Evolutionary conservation across 2,797 vertebrate species (phyloP).

Genomic region (Neopelma chrysocephalum): DNA sequence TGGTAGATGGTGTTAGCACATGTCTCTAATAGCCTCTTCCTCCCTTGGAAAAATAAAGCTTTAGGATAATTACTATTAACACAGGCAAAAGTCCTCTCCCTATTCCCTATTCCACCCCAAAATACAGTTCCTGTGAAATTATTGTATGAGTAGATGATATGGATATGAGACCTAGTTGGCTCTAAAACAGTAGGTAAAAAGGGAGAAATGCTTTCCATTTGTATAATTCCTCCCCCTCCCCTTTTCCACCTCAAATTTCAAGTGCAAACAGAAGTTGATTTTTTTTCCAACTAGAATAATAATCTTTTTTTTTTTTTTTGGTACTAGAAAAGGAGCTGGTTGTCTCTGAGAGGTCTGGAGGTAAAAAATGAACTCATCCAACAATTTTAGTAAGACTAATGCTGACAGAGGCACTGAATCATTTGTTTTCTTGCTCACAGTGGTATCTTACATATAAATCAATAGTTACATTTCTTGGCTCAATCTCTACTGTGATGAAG

Average conservation of each 20-base stretch:
- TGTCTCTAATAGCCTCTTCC: not conserved
- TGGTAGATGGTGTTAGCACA: not conserved
- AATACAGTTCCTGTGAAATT: not conserved
- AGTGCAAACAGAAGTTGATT: not conserved
- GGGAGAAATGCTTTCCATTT: not conserved
- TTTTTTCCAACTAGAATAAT: not conserved
- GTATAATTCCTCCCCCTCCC: accelerated
- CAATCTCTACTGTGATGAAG: not conserved
- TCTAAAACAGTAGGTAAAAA: not conserved
- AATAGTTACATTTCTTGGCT: not conserved
- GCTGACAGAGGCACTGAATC: not conserved
- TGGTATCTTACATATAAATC: not conserved
- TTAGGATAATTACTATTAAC: not conserved
- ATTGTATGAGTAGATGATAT: not conserved
- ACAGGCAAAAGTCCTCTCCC: not conserved
- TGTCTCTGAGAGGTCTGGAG: not conserved
- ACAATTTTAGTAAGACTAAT: not conserved
- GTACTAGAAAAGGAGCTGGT: not conserved
- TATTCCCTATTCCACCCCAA: not conserved
- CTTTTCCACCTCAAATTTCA: not conserved
- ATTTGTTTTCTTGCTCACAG: not conserved
- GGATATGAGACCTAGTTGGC: not conserved
- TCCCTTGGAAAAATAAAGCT: not conserved
- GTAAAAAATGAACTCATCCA: not conserved
- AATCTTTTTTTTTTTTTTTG: not conserved